A percentile compares a stretch with the other conserved stretches of the same genome.
Evolutionary conservation across 2,888 invertebrate genomes (phyloP).

Genomic region (Molanna angustata): DNA sequence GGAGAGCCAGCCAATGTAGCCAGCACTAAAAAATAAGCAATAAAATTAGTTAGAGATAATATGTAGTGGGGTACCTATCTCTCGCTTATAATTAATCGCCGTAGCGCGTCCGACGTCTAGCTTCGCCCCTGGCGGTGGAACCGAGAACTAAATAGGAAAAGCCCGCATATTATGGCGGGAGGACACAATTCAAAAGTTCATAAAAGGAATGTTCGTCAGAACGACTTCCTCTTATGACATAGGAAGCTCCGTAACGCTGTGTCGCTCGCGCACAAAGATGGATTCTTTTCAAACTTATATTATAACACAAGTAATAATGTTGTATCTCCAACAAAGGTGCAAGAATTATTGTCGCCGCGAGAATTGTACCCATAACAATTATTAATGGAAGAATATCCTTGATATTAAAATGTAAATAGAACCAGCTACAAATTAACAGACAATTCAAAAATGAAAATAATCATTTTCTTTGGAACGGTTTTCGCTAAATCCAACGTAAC

Average conservation of each 20-base stretch:
- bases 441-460: too few species aligned
- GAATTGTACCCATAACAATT: too few species aligned
- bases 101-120: constrained; percentile 18
- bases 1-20: constrained; percentile 3
- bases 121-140: constrained; percentile 3
- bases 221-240: constrained; percentile 9
- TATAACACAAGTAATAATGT: constrained; percentile 1
- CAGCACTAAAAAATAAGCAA: constrained; percentile 13
- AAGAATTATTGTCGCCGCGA: constrained; percentile 5
- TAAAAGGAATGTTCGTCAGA: constrained; percentile 22
- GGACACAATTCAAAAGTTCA: constrained; percentile 21
- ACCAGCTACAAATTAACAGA: too few species aligned
- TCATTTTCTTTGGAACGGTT: too few species aligned
- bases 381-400: too few species aligned
- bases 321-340: constrained; percentile 6
- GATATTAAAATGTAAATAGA: too few species aligned
- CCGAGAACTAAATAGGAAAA: constrained; percentile 10
- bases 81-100: constrained; percentile 17
- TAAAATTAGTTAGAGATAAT: constrained; percentile 15
- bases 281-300: constrained; percentile 19
- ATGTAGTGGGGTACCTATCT: too few species aligned
- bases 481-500: too few species aligned
- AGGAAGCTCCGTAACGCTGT: constrained; percentile 14
- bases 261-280: constrained; percentile 13
- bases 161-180: constrained; percentile 10